Percentiles rank a stretch among this genome's conserved stretches.
phyloP scores from a whole-genome alignment of 2,113 vertebrate genomes.

The Chlamydotis undulata region DNA sequence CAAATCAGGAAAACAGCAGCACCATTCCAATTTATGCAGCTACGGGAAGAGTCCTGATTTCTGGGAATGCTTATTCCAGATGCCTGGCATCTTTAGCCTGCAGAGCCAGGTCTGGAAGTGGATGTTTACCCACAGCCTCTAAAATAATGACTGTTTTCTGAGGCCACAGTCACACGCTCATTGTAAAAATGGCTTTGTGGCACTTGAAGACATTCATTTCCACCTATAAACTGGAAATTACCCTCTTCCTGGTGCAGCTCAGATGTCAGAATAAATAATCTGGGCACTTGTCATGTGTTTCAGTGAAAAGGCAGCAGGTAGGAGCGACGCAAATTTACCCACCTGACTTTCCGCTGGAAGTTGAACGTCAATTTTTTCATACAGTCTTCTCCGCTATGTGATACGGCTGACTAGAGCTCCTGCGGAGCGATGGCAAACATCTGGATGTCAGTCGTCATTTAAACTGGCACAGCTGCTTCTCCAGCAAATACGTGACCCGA shows the following conservation, averaged over 20 bases:
- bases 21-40: neutral
- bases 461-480: neutral
- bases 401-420: neutral
- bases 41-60: neutral
- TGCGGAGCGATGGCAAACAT: neutral
- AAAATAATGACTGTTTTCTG: constrained; percentile 21
- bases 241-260: constrained; percentile 27
- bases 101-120: constrained; percentile 7
- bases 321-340: neutral
- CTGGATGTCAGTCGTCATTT: neutral
- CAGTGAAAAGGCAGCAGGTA: neutral
- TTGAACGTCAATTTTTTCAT: neutral
- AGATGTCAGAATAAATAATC: neutral
- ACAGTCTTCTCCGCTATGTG: neutral
- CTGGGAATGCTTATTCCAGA: neutral
- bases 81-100: neutral
- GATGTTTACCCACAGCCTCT: constrained; percentile 9
- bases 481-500: neutral
- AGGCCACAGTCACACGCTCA: neutral
- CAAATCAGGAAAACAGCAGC: neutral
- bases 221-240: constrained; percentile 23
- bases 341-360: neutral
- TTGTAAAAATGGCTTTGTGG: neutral
- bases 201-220: neutral
- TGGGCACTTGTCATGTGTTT: neutral